Conservation (phyloP, 2,888 invertebrate genomes). For the Synergus japonicus region DNA sequence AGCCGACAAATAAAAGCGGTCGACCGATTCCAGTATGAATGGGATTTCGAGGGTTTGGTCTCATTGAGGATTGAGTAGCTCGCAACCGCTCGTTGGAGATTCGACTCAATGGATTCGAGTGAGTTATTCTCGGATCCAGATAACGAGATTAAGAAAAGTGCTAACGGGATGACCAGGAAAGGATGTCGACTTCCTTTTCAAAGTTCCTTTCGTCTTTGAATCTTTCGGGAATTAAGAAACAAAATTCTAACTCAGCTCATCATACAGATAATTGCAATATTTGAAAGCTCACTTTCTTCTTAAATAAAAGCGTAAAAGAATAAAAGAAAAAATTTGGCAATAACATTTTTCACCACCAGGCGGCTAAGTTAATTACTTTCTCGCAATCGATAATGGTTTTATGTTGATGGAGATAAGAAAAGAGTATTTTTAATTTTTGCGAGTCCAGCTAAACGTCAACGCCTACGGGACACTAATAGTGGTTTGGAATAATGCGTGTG, state of each 20-base stretch:
- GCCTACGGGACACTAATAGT: slow-evolving; percentile 57
- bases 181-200: slow-evolving; percentile 11
- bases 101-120: slow-evolving; percentile 54
- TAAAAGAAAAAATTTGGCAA: too few relatives aligned
- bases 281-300: too few relatives aligned
- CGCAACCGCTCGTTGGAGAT: slow-evolving; percentile 27
- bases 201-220: neutral
- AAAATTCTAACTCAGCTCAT: too few relatives aligned
- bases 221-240: too few relatives aligned
- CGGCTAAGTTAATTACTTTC: too few relatives aligned
- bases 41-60: slow-evolving; percentile 54
- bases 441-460: slow-evolving; percentile 47
- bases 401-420: neutral
- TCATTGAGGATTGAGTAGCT: slow-evolving; percentile 48
- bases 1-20: slow-evolving; percentile 37
- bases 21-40: slow-evolving; percentile 49
- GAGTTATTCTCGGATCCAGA: slow-evolving; percentile 57
- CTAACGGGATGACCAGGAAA: slow-evolving; percentile 36
- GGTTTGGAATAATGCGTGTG: slow-evolving; percentile 51
- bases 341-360: too few relatives aligned
- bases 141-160: slow-evolving; percentile 49
- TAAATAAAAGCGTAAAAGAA: too few relatives aligned
- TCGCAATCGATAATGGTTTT: neutral
- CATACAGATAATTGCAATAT: too few relatives aligned
- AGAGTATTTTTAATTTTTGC: slow-evolving; percentile 54